These are phyloP conservation scores for Diploptera punctata DNA, from an alignment of 2,888 invertebrate genomes.

Conservation along the genomic window DNA sequence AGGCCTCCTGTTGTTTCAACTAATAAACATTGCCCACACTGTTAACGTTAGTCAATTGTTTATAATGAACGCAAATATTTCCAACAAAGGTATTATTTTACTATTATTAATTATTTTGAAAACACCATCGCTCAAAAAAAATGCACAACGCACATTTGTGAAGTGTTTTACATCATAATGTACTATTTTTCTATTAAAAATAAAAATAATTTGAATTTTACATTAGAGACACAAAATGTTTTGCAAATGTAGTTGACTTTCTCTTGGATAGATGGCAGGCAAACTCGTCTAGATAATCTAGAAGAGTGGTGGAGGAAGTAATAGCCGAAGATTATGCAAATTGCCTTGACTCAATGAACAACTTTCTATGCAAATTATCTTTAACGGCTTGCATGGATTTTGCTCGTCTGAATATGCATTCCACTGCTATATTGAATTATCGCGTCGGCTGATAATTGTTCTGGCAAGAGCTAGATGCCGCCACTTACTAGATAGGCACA, in stretches of 20 bases:
- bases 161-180: no score
- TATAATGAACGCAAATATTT: no score
- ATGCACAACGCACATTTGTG: no score
- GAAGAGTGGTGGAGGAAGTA: neutral
- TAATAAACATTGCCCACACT: no score
- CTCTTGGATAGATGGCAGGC: neutral
- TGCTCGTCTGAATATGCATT: conserved; percentile 3
- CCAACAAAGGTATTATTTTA: no score
- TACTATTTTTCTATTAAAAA: no score
- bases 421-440: conserved; percentile 6
- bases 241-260: neutral
- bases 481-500: neutral
- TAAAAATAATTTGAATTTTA: no score
- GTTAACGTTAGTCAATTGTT: no score
- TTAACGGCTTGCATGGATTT: conserved; percentile 7
- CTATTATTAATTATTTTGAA: no score
- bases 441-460: neutral
- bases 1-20: no score
- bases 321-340: conserved; percentile 6
- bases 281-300: neutral
- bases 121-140: no score
- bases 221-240: no score
- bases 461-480: neutral
- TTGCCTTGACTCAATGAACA: conserved; percentile 1
- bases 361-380: conserved; percentile 14